Percentiles rank a stretch among this genome's conserved stretches.
Conservation (phyloP, 1,140 invertebrate genomes). For the Heliconius melpomene region DNA sequence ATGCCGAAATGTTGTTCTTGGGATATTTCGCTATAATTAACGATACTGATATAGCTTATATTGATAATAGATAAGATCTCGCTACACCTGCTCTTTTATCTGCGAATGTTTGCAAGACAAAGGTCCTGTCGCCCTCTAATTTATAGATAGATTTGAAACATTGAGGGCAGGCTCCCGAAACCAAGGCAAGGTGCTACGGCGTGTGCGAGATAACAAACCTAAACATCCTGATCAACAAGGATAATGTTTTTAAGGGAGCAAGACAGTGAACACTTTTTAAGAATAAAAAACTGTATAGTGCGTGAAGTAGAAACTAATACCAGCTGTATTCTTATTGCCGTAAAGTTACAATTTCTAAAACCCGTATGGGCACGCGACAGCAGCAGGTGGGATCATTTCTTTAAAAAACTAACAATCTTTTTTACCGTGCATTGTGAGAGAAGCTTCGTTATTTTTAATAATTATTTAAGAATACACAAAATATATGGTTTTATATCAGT, state of each 20-base stretch:
- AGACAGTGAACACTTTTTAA: slow-evolving; percentile 61
- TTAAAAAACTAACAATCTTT: slow-evolving; percentile 77
- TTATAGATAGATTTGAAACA: slow-evolving; percentile 66
- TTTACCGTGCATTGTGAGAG: slow-evolving; percentile 66
- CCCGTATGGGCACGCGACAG: slow-evolving; percentile 67
- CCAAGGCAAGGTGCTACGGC: slow-evolving; percentile 69
- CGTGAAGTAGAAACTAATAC: slow-evolving; percentile 26
- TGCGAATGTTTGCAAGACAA: slow-evolving; percentile 68
- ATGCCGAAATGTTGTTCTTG: slow-evolving; percentile 16
- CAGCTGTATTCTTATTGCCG: slow-evolving; percentile 27
- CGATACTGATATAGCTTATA: slow-evolving; percentile 44
- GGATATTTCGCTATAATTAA: slow-evolving; percentile 57
- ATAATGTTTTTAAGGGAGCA: slow-evolving; percentile 63
- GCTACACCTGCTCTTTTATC: slow-evolving; percentile 70
- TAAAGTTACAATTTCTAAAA: slow-evolving; percentile 41
- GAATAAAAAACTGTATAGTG: slow-evolving; percentile 60
- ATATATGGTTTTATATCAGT: slow-evolving; percentile 10
- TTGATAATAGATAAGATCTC: slow-evolving; percentile 66
- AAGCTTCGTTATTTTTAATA: slow-evolving; percentile 61
- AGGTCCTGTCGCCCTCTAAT: slow-evolving; percentile 69
- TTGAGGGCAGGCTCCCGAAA: slow-evolving; percentile 53
- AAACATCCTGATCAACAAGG: slow-evolving; percentile 73
- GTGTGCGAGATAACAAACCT: slow-evolving; percentile 75
- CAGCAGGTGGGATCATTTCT: slow-evolving; percentile 75
- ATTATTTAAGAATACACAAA: background rate